phyloP scores from a whole-genome alignment of 2,888 invertebrate species.

The Liodrosophila aerea region DNA sequence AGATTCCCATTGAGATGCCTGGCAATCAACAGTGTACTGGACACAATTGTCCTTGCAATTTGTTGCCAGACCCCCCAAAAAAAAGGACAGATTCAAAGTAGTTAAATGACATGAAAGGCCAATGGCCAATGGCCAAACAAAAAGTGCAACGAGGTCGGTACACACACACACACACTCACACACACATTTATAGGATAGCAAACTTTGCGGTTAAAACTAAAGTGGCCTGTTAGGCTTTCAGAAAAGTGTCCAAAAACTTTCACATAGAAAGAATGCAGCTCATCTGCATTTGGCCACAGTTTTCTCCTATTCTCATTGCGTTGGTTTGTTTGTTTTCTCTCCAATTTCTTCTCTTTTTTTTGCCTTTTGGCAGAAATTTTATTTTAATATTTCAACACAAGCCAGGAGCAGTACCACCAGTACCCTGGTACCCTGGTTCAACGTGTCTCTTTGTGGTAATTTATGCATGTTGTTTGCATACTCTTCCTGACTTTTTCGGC shows the following conservation, averaged over 20 bases:
- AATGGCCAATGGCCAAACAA: slow-evolving; percentile 60
- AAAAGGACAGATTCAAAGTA: slow-evolving; percentile 33
- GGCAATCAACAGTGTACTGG: slow-evolving; percentile 55
- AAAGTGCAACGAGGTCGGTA: slow-evolving; percentile 71
- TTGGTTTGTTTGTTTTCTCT: slow-evolving; percentile 1
- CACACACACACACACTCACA: not conserved
- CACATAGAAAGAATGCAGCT: slow-evolving; percentile 58
- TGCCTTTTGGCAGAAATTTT: slow-evolving; percentile 30
- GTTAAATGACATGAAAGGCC: slow-evolving; percentile 76
- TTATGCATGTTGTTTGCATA: slow-evolving; percentile 74
- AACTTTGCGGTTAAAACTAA: slow-evolving; percentile 74
- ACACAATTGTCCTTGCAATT: slow-evolving; percentile 44
- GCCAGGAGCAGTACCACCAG: slow-evolving; percentile 49
- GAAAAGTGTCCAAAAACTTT: slow-evolving; percentile 71
- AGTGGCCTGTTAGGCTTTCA: slow-evolving; percentile 75
- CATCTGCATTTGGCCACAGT: slow-evolving; percentile 54
- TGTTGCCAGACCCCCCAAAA: slow-evolving; percentile 5
- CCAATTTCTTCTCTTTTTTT: slow-evolving; percentile 7
- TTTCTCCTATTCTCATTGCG: not conserved
- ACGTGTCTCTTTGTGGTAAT: slow-evolving; percentile 64
- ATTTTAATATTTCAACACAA: slow-evolving; percentile 73
- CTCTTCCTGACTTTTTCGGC: slow-evolving; percentile 65
- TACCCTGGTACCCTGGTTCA: slow-evolving; percentile 5
- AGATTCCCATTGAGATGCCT: slow-evolving; percentile 28
- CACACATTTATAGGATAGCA: slow-evolving; percentile 29